Conservation (phyloP, 1,140 invertebrate species). For the Eulimnadia texana region DNA sequence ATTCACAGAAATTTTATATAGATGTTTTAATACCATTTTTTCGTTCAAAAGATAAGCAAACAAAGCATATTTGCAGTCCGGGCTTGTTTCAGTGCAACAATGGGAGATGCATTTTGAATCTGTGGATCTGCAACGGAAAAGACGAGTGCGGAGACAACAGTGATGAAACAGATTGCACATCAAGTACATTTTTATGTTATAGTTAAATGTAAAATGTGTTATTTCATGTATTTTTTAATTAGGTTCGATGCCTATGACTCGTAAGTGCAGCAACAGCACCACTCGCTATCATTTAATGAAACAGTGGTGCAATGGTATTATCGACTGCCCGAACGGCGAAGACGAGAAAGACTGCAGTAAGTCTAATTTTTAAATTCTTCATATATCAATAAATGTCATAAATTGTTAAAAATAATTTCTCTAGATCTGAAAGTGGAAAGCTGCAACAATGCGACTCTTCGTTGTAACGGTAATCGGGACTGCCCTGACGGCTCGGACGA, state of each 20-base stretch:
- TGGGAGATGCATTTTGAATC: constrained; percentile 12
- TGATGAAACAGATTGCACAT: constrained; percentile 17
- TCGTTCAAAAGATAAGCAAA: background rate
- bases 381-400: too few species aligned
- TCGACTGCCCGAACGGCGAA: constrained; percentile 35
- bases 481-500: constrained; percentile 16
- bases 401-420: too few species aligned
- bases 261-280: background rate
- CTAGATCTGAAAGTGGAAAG: too few species aligned
- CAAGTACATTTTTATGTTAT: constrained; percentile 14
- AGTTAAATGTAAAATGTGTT: too few species aligned
- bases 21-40: background rate
- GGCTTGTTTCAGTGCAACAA: constrained; percentile 14
- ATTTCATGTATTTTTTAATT: background rate
- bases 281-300: constrained; percentile 5
- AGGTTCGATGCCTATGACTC: background rate
- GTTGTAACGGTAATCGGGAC: constrained; percentile 45
- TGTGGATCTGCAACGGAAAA: constrained; percentile 16
- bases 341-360: constrained; percentile 49
- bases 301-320: constrained; percentile 31
- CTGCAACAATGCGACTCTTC: constrained; percentile 32
- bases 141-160: constrained; percentile 16
- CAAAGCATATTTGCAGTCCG: background rate
- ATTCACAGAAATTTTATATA: background rate
- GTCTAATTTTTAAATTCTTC: too few species aligned